Evolutionary conservation across 2,113 vertebrate genomes (phyloP).

Genomic region (Cyanoderma ruficeps): DNA sequence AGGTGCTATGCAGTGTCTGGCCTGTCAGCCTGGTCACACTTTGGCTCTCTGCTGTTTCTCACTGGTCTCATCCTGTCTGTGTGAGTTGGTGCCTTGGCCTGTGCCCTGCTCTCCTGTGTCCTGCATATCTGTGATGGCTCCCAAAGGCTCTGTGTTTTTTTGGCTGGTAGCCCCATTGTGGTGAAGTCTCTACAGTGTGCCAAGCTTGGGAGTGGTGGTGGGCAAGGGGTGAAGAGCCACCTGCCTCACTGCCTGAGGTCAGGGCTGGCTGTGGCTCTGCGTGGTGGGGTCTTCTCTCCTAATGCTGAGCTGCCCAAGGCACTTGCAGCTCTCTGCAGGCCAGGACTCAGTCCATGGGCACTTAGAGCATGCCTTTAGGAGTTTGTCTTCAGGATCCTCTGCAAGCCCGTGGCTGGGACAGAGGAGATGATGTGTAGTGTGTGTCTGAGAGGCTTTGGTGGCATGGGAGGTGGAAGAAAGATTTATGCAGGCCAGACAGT

Average conservation of each 20-base stretch:
- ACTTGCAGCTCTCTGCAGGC: background rate
- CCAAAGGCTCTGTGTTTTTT: background rate
- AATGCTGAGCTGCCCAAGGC: background rate
- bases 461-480: background rate
- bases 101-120: background rate
- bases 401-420: rapidly evolving
- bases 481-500: background rate
- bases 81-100: background rate
- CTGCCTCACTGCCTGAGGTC: background rate
- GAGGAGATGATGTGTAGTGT: background rate
- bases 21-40: background rate
- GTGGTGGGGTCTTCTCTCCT: background rate
- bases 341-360: background rate
- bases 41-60: background rate
- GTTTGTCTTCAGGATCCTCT: background rate
- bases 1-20: background rate
- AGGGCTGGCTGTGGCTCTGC: background rate
- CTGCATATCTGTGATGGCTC: background rate
- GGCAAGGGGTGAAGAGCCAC: background rate
- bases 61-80: background rate
- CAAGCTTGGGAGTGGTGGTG: background rate
- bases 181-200: background rate
- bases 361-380: background rate
- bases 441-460: background rate
- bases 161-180: background rate